Evolutionary conservation across 2,797 vertebrate species (phyloP).

Genomic region (Setipinna tenuifilis): DNA sequence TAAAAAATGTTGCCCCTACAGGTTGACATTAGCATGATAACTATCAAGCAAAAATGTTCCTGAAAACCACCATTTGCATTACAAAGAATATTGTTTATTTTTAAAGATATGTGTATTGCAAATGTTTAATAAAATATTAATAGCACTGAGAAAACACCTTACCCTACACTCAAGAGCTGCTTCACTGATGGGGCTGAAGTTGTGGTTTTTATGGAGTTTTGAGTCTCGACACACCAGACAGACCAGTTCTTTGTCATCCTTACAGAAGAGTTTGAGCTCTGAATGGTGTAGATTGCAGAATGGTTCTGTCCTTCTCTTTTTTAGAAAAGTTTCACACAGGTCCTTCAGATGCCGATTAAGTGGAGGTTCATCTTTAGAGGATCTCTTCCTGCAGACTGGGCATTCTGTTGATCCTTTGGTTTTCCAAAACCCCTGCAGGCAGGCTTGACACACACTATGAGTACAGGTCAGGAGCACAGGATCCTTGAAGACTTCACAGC

Average conservation of each 20-base stretch:
- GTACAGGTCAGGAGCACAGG: conserved; percentile 41
- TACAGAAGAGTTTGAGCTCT: background rate
- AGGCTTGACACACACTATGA: background rate
- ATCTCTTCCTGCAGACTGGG: background rate
- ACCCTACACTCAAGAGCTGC: background rate
- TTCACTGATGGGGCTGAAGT: background rate
- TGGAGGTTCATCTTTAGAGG: background rate
- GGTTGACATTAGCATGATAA: no score
- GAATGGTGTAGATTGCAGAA: background rate
- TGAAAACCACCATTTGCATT: no score
- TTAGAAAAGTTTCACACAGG: background rate
- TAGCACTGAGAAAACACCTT: background rate
- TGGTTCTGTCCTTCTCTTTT: background rate
- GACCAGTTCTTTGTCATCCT: background rate
- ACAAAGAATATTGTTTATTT: no score
- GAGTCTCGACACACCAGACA: conserved; percentile 9
- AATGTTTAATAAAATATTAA: no score
- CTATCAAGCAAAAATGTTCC: no score
- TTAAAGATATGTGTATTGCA: background rate
- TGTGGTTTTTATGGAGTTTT: background rate
- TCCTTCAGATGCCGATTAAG: background rate
- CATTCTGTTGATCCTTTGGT: background rate
- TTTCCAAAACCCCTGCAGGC: background rate
- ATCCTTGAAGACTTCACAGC: conserved; percentile 52
- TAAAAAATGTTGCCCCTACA: no score